These are phyloP conservation scores for Cheilosia impressa DNA, from an alignment of 2,888 invertebrate species.

Conservation along the genomic window DNA sequence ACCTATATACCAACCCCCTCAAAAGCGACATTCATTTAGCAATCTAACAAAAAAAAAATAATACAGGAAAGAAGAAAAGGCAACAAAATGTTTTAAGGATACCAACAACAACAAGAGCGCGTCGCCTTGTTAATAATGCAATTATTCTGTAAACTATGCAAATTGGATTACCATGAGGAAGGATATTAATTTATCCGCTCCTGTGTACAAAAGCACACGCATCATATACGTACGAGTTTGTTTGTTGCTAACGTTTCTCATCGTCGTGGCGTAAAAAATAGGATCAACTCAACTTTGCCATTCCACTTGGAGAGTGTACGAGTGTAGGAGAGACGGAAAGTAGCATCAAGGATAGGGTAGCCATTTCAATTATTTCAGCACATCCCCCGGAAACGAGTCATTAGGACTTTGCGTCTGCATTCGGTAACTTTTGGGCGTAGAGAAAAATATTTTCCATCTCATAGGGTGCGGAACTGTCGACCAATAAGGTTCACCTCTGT, in stretches of 20 bases:
- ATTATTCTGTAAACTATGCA: constrained; percentile 73
- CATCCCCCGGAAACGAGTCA: not conserved
- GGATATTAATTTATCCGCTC: constrained; percentile 72
- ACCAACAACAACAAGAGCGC: constrained; percentile 1
- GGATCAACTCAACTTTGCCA: constrained; percentile 18
- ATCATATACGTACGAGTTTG: constrained; percentile 41
- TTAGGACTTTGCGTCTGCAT: not conserved
- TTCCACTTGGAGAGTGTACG: not conserved
- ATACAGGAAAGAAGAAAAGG: constrained; percentile 11
- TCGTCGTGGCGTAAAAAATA: not conserved
- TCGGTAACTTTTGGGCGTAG: not conserved
- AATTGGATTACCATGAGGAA: constrained; percentile 72
- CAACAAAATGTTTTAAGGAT: constrained; percentile 26
- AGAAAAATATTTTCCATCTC: no score
- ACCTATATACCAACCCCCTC: not conserved
- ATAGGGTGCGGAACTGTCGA: no score
- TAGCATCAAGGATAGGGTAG: not conserved
- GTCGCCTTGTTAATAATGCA: constrained; percentile 69
- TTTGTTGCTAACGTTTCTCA: constrained; percentile 38
- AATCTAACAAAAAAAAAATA: constrained; percentile 13
- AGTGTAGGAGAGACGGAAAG: not conserved
- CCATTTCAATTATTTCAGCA: not conserved
- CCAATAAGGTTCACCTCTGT: no score
- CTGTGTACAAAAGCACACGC: constrained; percentile 51
- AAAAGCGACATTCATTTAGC: constrained; percentile 32